phyloP scores from a whole-genome alignment of 1,140 invertebrate species.

The Orchesella cincta region DNA sequence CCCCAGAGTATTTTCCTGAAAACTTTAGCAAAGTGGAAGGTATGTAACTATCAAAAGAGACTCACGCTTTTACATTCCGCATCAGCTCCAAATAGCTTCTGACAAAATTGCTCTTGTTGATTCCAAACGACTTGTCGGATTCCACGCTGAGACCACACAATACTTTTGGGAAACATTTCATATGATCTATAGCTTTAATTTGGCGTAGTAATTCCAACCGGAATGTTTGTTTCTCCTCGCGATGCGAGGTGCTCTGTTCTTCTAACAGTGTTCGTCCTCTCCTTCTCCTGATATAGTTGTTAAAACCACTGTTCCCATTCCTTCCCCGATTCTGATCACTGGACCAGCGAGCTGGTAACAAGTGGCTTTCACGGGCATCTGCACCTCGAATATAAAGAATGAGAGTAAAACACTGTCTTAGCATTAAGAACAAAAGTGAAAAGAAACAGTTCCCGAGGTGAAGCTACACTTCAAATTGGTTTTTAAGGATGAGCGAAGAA shows the following conservation, averaged over 20 bases:
- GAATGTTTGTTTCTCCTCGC: neutral
- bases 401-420: no score
- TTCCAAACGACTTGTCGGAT: neutral
- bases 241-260: neutral
- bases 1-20: no score
- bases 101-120: slow-evolving; percentile 21
- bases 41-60: neutral
- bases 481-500: no score
- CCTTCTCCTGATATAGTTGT: neutral
- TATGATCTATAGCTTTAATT: slow-evolving; percentile 26
- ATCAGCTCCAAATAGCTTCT: slow-evolving; percentile 26
- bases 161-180: slow-evolving; percentile 23
- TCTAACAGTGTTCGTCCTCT: neutral
- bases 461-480: no score
- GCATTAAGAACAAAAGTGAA: no score
- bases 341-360: neutral
- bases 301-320: no score
- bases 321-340: neutral
- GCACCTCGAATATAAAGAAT: neutral
- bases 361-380: slow-evolving; percentile 1
- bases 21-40: neutral
- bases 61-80: slow-evolving; percentile 18
- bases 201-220: slow-evolving; percentile 3
- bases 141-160: slow-evolving; percentile 18
- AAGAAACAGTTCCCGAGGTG: no score